Evolutionary conservation across 2,113 vertebrate genomes (phyloP).

Genomic region (Anser brachyrhynchus): DNA sequence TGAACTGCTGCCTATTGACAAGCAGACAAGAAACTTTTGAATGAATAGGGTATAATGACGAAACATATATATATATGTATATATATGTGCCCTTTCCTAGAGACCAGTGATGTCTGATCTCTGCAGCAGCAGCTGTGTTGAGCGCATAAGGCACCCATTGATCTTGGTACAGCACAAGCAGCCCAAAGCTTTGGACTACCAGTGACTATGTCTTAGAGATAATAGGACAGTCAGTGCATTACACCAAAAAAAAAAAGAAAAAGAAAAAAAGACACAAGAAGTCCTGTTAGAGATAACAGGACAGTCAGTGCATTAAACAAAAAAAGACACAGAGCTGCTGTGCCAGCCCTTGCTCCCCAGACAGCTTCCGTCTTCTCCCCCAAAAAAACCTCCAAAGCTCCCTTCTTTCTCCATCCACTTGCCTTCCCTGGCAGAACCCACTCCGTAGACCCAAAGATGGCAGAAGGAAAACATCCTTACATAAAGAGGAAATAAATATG

Average conservation of each 20-base stretch:
- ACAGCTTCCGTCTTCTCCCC: not conserved
- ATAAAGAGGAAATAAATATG: not conserved
- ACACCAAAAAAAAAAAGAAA: too few relatives aligned
- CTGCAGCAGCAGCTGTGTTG: not conserved
- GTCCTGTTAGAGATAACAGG: not conserved
- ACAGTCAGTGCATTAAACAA: not conserved
- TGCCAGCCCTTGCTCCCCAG: not conserved
- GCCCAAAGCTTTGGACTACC: not conserved
- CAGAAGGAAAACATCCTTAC: not conserved
- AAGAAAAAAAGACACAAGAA: too few relatives aligned
- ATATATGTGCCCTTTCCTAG: not conserved
- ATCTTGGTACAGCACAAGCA: not conserved
- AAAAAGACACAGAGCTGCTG: not conserved
- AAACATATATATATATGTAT: not conserved
- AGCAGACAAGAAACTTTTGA: not conserved
- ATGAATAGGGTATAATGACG: not conserved
- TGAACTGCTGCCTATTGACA: not conserved
- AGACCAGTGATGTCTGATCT: not conserved
- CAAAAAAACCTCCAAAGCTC: not conserved
- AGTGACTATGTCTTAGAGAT: not conserved
- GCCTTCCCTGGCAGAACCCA: not conserved
- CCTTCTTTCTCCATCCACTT: not conserved
- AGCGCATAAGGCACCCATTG: not conserved
- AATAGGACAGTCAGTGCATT: not conserved
- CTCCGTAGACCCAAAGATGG: not conserved